phyloP scores from a whole-genome alignment of 2,113 vertebrate species.

The Oncorhynchus kisutch region DNA sequence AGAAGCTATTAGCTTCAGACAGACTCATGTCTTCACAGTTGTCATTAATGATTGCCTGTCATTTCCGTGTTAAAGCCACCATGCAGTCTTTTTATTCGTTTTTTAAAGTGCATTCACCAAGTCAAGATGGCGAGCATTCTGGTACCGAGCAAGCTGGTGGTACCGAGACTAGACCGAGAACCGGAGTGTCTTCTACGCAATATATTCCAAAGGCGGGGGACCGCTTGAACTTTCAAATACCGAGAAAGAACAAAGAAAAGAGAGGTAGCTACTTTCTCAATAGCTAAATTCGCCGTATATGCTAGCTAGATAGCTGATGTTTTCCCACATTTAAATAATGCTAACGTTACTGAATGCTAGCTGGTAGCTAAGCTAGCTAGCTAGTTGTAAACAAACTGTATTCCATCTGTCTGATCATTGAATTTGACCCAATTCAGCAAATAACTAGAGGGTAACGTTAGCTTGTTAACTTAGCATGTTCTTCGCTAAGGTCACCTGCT shows the following conservation, averaged over 20 bases:
- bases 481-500: no score
- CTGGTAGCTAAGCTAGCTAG: no score
- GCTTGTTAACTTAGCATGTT: no score
- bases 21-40: neutral
- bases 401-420: no score
- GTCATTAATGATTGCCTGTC: neutral
- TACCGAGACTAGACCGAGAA: conserved; percentile 21
- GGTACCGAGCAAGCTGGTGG: neutral
- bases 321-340: neutral
- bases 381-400: no score
- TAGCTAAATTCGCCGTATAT: neutral
- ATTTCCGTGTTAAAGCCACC: neutral
- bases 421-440: no score
- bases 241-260: conserved; percentile 92
- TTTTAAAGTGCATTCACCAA: neutral
- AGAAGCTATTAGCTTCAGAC: neutral
- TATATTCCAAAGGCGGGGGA: conserved; percentile 60
- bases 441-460: no score
- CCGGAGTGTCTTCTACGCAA: conserved; percentile 46
- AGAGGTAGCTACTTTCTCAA: conserved; percentile 76
- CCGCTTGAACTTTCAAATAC: conserved; percentile 87
- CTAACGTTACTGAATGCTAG: no score
- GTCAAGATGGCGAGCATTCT: conserved; percentile 52
- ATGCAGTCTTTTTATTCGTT: no score
- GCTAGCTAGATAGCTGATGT: neutral